A percentile compares a stretch with the other conserved stretches of the same genome.
These are phyloP conservation scores for Montipora foliosa DNA, from an alignment of 64 coral and sea anemone species.

Conservation along the genomic window DNA sequence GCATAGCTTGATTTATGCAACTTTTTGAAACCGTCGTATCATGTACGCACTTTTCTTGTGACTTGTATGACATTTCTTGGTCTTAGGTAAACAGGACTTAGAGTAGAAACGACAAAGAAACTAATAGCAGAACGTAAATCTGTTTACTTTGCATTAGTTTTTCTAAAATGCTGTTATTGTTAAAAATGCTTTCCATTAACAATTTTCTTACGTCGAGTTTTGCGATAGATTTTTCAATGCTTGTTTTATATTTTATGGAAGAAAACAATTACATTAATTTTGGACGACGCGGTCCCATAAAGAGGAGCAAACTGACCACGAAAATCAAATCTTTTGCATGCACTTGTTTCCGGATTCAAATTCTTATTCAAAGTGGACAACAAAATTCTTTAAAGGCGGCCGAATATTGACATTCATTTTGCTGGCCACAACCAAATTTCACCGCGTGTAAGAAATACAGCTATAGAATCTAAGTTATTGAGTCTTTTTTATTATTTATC, in stretches of 20 bases:
- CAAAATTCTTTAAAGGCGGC: conserved; percentile 42
- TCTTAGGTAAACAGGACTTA: background rate
- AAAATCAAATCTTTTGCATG: background rate
- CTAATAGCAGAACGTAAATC: background rate
- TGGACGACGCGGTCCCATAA: too few species aligned
- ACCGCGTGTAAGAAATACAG: background rate
- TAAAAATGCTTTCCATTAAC: conserved; percentile 34
- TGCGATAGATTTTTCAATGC: background rate
- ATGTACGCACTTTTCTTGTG: background rate
- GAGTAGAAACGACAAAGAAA: background rate
- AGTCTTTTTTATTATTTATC: background rate
- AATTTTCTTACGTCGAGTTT: conserved; percentile 5
- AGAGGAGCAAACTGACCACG: background rate
- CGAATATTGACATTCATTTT: conserved; percentile 13
- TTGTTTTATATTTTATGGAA: background rate
- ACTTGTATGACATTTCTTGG: background rate
- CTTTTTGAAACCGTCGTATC: too few species aligned
- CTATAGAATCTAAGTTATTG: conserved; percentile 11
- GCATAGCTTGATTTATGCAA: too few species aligned
- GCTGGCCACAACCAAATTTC: conserved; percentile 4
- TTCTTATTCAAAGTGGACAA: background rate
- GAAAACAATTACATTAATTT: background rate
- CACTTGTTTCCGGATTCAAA: background rate
- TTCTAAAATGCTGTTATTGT: background rate
- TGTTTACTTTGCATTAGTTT: conserved; percentile 42